Percentiles rank a stretch among this genome's conserved stretches.
phyloP scores from a whole-genome alignment of 2,797 vertebrate genomes.

The Lepilemur ruficaudatus region DNA sequence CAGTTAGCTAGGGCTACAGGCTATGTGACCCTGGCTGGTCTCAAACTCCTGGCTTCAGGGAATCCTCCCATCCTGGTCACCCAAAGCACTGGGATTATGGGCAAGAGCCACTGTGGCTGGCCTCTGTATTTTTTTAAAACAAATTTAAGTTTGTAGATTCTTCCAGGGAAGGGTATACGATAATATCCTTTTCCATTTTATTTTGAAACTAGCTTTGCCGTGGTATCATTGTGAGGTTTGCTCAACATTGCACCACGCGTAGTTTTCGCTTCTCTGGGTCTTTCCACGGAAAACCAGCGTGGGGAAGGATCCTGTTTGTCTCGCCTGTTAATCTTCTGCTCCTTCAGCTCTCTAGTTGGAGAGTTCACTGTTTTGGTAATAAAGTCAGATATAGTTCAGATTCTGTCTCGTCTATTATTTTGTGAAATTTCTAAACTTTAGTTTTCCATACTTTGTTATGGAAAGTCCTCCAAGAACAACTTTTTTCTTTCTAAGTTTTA shows the following conservation, averaged over 20 bases:
- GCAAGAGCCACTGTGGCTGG: background rate
- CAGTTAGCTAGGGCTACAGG: background rate
- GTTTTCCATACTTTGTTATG: slow-evolving; percentile 12
- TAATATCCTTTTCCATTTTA: background rate
- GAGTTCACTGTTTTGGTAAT: background rate
- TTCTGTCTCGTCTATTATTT: background rate
- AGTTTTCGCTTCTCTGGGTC: background rate
- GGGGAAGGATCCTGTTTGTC: background rate
- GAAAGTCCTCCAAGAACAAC: slow-evolving; percentile 50
- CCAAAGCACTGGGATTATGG: background rate
- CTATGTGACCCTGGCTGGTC: background rate
- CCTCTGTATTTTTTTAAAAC: background rate
- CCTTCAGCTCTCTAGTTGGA: background rate
- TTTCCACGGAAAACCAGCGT: background rate
- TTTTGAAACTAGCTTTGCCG: background rate
- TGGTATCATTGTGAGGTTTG: background rate
- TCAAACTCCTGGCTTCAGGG: background rate
- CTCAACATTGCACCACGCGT: too few species aligned
- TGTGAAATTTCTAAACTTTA: slow-evolving; percentile 38
- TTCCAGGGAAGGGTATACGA: background rate
- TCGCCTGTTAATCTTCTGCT: background rate
- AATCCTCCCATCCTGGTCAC: background rate
- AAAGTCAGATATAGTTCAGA: background rate
- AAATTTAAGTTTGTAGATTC: background rate
- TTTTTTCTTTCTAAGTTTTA: slow-evolving; percentile 54